Base-by-base conservation (phyloP, 2,113 vertebrate species). In the Oceanites oceanicus region DNA sequence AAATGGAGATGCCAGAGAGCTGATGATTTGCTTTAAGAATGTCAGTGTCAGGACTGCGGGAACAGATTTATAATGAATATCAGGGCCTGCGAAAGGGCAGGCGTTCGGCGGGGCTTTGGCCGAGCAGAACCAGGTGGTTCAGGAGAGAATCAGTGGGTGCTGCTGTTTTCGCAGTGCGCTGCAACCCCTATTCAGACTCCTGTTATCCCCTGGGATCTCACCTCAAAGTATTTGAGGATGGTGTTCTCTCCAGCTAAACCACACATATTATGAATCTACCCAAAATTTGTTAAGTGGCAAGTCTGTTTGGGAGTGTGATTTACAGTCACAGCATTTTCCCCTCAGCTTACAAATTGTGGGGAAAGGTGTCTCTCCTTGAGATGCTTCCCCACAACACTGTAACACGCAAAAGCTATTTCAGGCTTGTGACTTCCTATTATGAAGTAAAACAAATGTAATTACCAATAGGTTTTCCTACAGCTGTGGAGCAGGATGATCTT, bases 51-150 rank as follows among this genome's bases (percentile, higher is more conserved):
- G 52, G 65, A 16, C 40, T 50, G 61, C 58, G 66, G 45, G 68
- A 78, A 11, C 23, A 62, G 76, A 30, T 67, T 68, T 23, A 29
- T 77, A 47, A 34, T 11, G 40, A 21, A 52, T 88, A 15, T 59
- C 1, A 4, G 67, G 73, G 63, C 6, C 42, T 50, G 63, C 1
- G 3, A 45, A 82, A 56, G 66, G 73, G 58, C 65, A 71, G 10
- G 29, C 0, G 0, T 38, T 50, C 0, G 0, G 16, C 1, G 0
- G 27, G 25, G 56, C 36, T 91, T 45, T 49, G 55, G 50, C 65
- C 9, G 4, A 45, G 25, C 2, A 5, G 29, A 71, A 29, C 38
- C 5, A 2, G 5, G 10, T 40, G 36, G 8, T 12, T 67, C 29
- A 61, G 70, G 61, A 36, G 27, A 70, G 5, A 52, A 32, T 21